phyloP scores from a whole-genome alignment of 2,113 vertebrate species.

The Notothenia rossii region DNA sequence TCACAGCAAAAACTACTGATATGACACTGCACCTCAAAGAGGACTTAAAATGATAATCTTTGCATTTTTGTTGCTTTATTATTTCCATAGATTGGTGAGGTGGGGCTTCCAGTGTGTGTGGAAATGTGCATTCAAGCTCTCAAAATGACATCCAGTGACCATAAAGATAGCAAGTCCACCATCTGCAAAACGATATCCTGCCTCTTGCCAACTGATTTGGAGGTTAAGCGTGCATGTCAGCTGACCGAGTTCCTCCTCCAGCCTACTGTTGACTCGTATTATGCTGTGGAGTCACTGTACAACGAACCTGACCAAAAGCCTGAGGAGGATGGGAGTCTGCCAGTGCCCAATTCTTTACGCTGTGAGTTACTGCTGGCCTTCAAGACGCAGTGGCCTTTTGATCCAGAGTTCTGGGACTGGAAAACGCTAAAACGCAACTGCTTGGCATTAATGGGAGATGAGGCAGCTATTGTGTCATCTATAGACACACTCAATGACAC shows the following conservation, averaged over 20 bases:
- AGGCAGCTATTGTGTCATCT: constrained; percentile 96
- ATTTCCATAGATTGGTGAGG: constrained; percentile 89
- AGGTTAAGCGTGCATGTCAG: constrained; percentile 98
- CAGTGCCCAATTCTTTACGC: constrained; percentile 97
- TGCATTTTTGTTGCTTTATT: constrained; percentile 10
- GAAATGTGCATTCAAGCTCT: constrained; percentile 97
- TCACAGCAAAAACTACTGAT: not conserved
- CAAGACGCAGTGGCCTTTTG: constrained; percentile 99
- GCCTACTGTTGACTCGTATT: constrained; percentile 97
- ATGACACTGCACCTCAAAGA: not conserved
- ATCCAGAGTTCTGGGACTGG: constrained; percentile 99
- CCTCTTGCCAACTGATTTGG: constrained; percentile 96
- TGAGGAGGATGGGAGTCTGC: constrained; percentile 96
- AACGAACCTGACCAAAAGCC: constrained; percentile 99
- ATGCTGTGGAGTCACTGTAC: constrained; percentile 97
- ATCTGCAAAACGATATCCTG: constrained; percentile 99
- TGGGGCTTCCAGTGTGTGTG: constrained; percentile 96
- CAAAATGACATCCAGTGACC: constrained; percentile 93
- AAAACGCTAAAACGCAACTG: constrained; percentile 98
- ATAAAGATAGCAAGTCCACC: constrained; percentile 93
- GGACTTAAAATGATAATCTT: not conserved
- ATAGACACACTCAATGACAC: constrained; percentile 96
- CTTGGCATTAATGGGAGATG: constrained; percentile 97
- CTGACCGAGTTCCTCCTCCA: constrained; percentile 98
- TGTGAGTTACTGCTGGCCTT: constrained; percentile 98